Evolutionary conservation across 2,888 invertebrate genomes (phyloP).

Genomic region (Poecilobothrus nobilitatus): DNA sequence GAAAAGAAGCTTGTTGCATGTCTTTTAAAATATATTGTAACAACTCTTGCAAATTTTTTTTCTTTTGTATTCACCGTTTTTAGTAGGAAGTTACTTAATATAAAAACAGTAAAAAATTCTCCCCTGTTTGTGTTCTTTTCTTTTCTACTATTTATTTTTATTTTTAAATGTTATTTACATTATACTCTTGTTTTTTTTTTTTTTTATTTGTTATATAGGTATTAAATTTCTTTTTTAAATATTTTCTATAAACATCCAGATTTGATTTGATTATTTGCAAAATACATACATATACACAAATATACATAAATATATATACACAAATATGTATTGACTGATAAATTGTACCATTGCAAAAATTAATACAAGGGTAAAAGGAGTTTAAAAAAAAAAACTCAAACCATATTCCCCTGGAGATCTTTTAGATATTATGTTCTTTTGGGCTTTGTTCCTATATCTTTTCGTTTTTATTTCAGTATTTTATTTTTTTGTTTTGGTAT

Average conservation of each 20-base stretch:
- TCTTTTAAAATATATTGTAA: neutral
- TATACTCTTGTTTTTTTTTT: neutral
- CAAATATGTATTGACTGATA: too few species aligned
- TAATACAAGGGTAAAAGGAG: too few species aligned
- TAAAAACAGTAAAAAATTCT: too few species aligned
- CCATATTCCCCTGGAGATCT: too few species aligned
- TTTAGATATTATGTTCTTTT: too few species aligned
- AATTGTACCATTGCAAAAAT: too few species aligned
- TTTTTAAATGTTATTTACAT: constrained; percentile 5
- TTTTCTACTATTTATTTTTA: neutral
- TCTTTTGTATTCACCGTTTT: too few species aligned
- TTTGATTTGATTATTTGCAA: constrained; percentile 3
- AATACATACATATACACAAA: neutral
- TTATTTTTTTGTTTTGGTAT: neutral
- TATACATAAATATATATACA: neutral
- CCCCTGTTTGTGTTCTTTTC: too few species aligned
- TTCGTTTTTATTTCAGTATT: neutral
- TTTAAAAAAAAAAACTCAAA: too few species aligned
- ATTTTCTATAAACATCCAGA: constrained; percentile 3
- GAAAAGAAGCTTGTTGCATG: neutral
- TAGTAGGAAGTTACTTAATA: too few species aligned
- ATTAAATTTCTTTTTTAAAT: constrained; percentile 6
- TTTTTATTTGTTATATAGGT: neutral
- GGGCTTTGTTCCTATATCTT: too few species aligned
- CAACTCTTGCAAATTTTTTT: neutral